Evolutionary conservation across 37 sponge, comb jelly and placozoan species (phyloP).

Genomic region (Dysidea cf. avara): DNA sequence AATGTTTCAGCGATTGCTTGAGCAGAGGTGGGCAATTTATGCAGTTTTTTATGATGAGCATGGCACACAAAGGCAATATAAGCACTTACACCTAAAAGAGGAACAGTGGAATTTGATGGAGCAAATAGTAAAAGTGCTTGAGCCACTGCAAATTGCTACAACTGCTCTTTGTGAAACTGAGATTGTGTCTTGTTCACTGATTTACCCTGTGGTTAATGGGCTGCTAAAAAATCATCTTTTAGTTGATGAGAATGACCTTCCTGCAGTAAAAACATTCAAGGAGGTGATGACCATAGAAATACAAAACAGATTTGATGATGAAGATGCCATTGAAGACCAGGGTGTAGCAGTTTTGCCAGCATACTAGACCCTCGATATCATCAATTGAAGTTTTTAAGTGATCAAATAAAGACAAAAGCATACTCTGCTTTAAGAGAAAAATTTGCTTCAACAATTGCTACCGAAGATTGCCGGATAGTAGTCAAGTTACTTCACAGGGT

Average conservation of each 20-base stretch:
- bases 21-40: constrained; percentile 12
- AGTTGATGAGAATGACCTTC: constrained; percentile 14
- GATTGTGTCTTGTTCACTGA: no score
- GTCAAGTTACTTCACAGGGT: background rate
- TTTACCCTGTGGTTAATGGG: no score
- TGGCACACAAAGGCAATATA: background rate
- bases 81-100: constrained; percentile 23
- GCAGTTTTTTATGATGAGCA: constrained; percentile 15
- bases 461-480: no score
- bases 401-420: background rate
- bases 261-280: constrained; percentile 29
- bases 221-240: constrained; percentile 8
- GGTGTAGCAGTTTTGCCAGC: constrained; percentile 6
- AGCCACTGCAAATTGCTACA: constrained; percentile 32
- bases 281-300: constrained; percentile 10
- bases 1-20: constrained; percentile 9
- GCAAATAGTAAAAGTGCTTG: no score
- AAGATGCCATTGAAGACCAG: background rate
- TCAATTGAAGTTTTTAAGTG: constrained; percentile 5
- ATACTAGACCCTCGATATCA: constrained; percentile 9
- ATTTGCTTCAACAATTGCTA: no score
- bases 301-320: background rate
- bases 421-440: background rate
- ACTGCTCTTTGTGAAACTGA: constrained; percentile 6
- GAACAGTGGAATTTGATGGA: constrained; percentile 26